phyloP scores from a whole-genome alignment of 1,140 invertebrate species.

The Oncopodura yosiiana region DNA sequence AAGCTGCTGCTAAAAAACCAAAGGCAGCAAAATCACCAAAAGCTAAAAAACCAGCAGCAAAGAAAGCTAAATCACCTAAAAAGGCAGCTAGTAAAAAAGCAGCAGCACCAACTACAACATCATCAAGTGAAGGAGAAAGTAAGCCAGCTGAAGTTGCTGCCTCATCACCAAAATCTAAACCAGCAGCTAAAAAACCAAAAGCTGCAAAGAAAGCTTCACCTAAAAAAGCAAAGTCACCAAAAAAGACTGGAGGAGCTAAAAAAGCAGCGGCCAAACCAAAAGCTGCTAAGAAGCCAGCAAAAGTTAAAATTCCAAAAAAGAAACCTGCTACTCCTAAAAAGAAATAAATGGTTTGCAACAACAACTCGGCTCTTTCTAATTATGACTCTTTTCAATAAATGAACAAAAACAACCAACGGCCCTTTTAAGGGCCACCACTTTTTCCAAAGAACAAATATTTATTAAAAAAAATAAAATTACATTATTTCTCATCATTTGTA shows the following conservation, averaged over 20 bases:
- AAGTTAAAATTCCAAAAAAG: slow-evolving; percentile 1
- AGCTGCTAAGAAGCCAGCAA: background rate
- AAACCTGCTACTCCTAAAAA: slow-evolving; percentile 12
- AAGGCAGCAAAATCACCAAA: slow-evolving; percentile 18
- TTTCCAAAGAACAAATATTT: slow-evolving; percentile 21
- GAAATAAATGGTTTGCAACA: background rate
- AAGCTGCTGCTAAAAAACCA: slow-evolving; percentile 33
- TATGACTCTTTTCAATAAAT: background rate
- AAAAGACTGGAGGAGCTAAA: background rate
- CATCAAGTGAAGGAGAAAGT: no score
- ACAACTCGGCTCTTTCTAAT: background rate
- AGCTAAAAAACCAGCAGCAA: slow-evolving; percentile 24
- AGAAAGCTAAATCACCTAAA: slow-evolving; percentile 8
- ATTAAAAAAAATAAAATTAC: background rate
- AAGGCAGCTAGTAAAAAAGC: slow-evolving; percentile 6
- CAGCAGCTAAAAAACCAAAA: background rate
- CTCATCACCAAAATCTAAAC: background rate
- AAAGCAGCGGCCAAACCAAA: background rate
- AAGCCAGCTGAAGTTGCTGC: no score
- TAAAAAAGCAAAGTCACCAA: background rate
- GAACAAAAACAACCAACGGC: slow-evolving; percentile 15
- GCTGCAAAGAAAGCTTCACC: background rate
- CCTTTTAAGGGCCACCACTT: slow-evolving; percentile 28
- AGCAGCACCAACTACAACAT: background rate
- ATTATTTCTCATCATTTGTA: no score